A percentile compares a stretch with the other conserved stretches of the same genome.
These are phyloP conservation scores for Genyomyrus donnyi DNA, from an alignment of 2,113 vertebrate genomes.

Conservation along the genomic window DNA sequence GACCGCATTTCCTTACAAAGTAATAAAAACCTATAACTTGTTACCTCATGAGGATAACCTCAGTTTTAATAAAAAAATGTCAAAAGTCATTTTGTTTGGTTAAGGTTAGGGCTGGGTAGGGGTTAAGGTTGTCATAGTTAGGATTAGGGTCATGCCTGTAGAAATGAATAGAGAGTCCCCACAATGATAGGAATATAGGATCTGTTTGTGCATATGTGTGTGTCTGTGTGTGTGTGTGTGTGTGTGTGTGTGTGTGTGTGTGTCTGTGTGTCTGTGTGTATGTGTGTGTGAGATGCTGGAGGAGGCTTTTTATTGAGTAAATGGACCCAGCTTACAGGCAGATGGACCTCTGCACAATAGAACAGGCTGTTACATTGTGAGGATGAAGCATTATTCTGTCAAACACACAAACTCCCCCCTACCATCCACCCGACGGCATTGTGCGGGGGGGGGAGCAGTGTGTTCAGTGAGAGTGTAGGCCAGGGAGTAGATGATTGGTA, in stretches of 20 bases:
- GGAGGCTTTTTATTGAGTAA: background rate
- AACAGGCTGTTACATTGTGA: background rate
- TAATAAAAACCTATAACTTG: background rate
- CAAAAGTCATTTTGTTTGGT: background rate
- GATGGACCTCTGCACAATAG: background rate
- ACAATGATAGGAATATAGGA: background rate
- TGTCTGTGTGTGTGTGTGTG: background rate
- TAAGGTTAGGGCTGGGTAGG: background rate
- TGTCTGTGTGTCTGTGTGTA: background rate
- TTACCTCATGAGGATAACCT: background rate
- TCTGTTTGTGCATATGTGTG: background rate
- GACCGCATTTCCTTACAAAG: background rate
- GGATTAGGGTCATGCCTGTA: background rate
- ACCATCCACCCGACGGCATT: background rate
- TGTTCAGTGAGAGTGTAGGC: background rate
- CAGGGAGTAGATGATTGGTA: background rate
- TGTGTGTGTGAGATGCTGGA: background rate
- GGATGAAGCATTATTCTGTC: slow-evolving; percentile 1
- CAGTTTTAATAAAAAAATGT: background rate
- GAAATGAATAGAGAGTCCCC: background rate
- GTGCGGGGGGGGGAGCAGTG: background rate
- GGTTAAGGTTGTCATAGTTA: background rate
- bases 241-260: background rate
- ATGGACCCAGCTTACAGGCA: background rate
- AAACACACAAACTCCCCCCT: background rate